These are phyloP conservation scores for Acanthosepion esculentum DNA, from an alignment of 2,888 invertebrate genomes.

Conservation along the genomic window DNA sequence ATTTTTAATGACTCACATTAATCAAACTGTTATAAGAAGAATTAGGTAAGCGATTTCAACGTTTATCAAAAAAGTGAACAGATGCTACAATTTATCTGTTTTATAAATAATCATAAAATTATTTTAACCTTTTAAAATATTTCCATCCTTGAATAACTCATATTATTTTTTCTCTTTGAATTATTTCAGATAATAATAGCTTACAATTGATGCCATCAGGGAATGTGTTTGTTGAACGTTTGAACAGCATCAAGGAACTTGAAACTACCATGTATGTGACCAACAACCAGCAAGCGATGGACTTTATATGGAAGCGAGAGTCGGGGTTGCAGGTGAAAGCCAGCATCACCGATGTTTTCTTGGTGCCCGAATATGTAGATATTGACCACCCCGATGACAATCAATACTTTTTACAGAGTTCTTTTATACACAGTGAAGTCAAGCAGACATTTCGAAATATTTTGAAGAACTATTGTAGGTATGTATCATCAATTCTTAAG, in stretches of 20 bases:
- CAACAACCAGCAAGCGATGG: slow-evolving; percentile 67
- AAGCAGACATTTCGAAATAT: slow-evolving; percentile 62
- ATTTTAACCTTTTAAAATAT: too few relatives aligned
- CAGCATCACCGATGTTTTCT: slow-evolving; percentile 66
- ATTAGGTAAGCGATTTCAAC: too few relatives aligned
- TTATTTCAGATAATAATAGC: slow-evolving; percentile 46
- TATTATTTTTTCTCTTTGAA: neutral
- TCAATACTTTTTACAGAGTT: slow-evolving; percentile 58
- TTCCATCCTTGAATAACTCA: too few relatives aligned
- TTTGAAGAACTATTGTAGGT: slow-evolving; percentile 70
- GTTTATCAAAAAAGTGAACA: too few relatives aligned
- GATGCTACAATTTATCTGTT: too few relatives aligned
- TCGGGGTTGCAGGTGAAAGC: slow-evolving; percentile 71
- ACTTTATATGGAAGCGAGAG: slow-evolving; percentile 68
- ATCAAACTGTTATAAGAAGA: too few relatives aligned
- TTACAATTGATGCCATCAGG: slow-evolving; percentile 57
- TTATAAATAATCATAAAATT: too few relatives aligned
- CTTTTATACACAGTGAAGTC: slow-evolving; percentile 52
- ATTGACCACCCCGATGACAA: slow-evolving; percentile 68
- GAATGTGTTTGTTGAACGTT: slow-evolving; percentile 71
- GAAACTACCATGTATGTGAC: slow-evolving; percentile 68
- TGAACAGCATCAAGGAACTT: slow-evolving; percentile 63
- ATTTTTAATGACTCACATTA: too few relatives aligned
- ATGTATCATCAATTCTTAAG: neutral
- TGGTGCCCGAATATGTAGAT: slow-evolving; percentile 72